phyloP scores from a whole-genome alignment of 2,113 vertebrate genomes.

The Ahaetulla prasina region DNA sequence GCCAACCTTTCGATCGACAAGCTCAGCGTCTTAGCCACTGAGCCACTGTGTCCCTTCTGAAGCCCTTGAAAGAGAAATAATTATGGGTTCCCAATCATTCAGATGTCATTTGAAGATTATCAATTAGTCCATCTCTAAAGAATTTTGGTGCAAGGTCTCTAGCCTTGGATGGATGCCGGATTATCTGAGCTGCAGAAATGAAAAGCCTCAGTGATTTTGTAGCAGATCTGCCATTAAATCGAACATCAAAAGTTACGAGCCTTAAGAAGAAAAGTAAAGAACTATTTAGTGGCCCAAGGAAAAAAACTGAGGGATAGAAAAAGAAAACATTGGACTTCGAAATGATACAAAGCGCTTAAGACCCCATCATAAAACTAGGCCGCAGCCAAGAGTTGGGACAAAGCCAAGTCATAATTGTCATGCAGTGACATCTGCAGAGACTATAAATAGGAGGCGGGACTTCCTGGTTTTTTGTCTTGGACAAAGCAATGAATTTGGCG shows the following conservation, averaged over 20 bases:
- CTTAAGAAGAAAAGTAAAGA: background rate
- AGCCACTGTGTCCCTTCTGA: no score
- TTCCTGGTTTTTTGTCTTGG: no score
- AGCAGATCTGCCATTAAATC: background rate
- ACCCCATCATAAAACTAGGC: background rate
- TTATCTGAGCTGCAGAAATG: background rate
- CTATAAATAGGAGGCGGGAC: no score
- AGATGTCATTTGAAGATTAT: background rate
- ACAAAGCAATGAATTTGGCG: no score
- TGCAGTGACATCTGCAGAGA: no score
- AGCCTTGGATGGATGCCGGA: background rate
- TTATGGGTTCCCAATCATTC: slow-evolving; percentile 51
- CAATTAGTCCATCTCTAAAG: background rate
- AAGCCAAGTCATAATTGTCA: no score
- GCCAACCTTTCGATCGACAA: no score
- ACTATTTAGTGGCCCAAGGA: background rate
- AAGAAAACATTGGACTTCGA: background rate
- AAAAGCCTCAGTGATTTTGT: background rate
- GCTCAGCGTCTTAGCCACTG: no score
- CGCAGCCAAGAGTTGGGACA: background rate
- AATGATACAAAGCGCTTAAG: background rate
- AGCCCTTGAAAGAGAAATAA: slow-evolving; percentile 29
- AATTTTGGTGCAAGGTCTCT: background rate
- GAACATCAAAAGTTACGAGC: background rate
- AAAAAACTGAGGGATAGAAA: background rate